phyloP scores from a whole-genome alignment of 2,113 vertebrate species.

The Myotis yumanensis region DNA sequence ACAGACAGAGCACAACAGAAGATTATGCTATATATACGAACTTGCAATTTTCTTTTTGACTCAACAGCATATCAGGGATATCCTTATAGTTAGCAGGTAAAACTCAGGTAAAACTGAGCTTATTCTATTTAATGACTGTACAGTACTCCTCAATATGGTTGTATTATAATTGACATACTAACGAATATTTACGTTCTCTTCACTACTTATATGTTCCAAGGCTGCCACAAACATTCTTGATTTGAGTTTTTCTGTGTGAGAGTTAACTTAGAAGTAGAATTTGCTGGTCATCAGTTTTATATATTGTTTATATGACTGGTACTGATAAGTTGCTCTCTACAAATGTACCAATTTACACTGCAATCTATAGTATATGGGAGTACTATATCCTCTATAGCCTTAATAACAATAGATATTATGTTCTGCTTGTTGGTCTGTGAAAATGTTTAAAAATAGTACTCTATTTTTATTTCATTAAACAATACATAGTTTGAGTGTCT shows the following conservation, averaged over 20 bases:
- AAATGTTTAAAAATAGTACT: conserved; percentile 35
- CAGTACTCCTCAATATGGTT: neutral
- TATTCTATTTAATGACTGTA: neutral
- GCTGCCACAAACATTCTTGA: neutral
- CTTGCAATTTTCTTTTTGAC: neutral
- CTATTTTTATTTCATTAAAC: conserved; percentile 34
- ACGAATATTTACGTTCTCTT: neutral
- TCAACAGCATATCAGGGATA: neutral
- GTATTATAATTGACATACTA: neutral
- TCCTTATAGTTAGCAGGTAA: neutral
- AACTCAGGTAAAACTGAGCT: neutral
- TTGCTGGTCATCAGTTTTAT: conserved; percentile 43
- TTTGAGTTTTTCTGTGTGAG: neutral
- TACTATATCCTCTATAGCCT: neutral
- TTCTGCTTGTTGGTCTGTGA: neutral
- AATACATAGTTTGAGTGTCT: neutral
- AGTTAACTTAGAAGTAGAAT: conserved; percentile 49
- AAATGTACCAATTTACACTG: conserved; percentile 45
- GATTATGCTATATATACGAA: neutral
- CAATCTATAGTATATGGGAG: neutral
- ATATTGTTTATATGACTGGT: conserved; percentile 45
- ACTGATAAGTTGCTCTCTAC: conserved; percentile 50
- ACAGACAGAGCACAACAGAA: neutral
- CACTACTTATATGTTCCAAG: neutral
- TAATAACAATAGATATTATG: neutral